Conservation (phyloP, 2,888 invertebrate genomes). For the Stenolophus ochropezus region DNA sequence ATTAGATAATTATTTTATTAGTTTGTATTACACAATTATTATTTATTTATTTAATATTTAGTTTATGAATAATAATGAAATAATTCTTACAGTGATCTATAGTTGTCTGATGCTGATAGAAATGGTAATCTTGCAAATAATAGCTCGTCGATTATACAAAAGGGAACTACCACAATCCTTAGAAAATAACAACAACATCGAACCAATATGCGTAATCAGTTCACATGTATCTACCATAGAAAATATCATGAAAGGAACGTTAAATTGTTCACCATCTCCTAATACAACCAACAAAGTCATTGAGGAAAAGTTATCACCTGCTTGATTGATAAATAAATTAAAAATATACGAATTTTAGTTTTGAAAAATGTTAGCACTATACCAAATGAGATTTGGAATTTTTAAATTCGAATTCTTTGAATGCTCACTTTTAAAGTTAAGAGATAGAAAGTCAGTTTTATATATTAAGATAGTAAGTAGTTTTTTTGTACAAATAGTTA, state of each 20-base stretch:
- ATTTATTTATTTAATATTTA: too few relatives aligned
- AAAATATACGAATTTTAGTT: not conserved
- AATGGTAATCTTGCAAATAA: slow-evolving; percentile 80
- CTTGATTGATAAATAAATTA: not conserved
- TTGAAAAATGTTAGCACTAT: not conserved
- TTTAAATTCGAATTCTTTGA: not conserved
- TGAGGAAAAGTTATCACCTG: not conserved
- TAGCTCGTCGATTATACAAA: slow-evolving; percentile 80
- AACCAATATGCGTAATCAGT: slow-evolving; percentile 61
- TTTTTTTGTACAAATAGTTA: not conserved
- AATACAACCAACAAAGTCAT: not conserved
- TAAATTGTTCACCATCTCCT: not conserved
- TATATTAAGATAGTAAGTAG: not conserved
- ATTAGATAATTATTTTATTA: too few relatives aligned
- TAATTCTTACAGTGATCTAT: slow-evolving; percentile 79
- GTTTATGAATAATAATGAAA: not conserved
- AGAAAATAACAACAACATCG: slow-evolving; percentile 51
- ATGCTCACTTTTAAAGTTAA: not conserved
- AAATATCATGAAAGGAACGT: slow-evolving; percentile 59
- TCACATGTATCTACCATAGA: slow-evolving; percentile 63
- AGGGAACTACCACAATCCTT: slow-evolving; percentile 69
- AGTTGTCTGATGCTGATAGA: slow-evolving; percentile 81
- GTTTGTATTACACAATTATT: too few relatives aligned
- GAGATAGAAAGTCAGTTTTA: not conserved
- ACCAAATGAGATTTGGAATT: not conserved